Evolutionary conservation across 2,888 invertebrate species (phyloP), one percentile per base, ranked within the genome.

Genomic region (Volucella bombylans): DNA sequence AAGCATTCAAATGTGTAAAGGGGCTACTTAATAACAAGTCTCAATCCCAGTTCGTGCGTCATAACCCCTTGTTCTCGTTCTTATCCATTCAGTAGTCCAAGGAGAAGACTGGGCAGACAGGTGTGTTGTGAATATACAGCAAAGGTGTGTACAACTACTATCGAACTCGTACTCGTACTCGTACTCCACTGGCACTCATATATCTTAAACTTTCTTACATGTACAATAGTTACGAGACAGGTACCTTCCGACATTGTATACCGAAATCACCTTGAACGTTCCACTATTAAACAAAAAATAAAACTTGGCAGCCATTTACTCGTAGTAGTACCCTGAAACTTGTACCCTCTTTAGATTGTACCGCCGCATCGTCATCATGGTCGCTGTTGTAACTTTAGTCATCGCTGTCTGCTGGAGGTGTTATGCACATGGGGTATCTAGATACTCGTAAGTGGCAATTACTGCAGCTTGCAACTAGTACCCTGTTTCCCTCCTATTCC

Each of bases 261-360:
- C 54, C 54, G 9, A 18, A 50, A 38, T 65, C 54, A 67, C 55
- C 54, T 67, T 76, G 65, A 67, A 54, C 54, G 57, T 65, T 65
- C 50, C 15, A 23, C 9, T 49, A 15, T 31, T 31, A 31, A 31
- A 31, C 31, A 31, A 31, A 31, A 31, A 31, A 31, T 45, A 59
- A 12, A 67, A 77, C 18, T 62, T 68, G 77, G 54, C 61, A 69
- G 45, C 52, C 47, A 41, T 61, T 41, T 59, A 41, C 50, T 4
- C 15, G 43, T 18, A 45, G 10, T 31, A 6, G 45, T 45, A n/a
- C 6, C 12, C 43, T 52, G 49, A 41, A 41, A 49, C 10, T 50
- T n/a, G 50, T 23, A 9, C n/a, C 49, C 45, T 68, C 18, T 23
- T 54, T 31, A 31, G 31, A 31, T 31, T 31, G 31, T 31, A 6